A percentile compares a stretch with the other conserved stretches of the same genome.
phyloP scores from a whole-genome alignment of 1,140 invertebrate species.

The Ips nitidus region DNA sequence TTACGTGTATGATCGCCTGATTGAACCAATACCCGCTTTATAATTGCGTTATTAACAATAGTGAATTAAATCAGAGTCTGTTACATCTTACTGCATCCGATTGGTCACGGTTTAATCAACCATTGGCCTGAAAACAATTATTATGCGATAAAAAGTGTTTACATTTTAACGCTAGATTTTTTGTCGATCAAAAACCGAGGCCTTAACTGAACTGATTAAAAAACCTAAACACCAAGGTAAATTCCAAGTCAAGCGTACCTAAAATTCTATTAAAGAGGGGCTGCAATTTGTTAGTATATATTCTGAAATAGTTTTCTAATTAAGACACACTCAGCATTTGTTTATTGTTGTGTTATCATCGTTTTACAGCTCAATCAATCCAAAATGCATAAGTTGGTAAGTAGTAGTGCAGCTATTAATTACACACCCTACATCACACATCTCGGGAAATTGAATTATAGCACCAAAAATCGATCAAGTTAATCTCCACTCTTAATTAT shows the following conservation, averaged over 20 bases:
- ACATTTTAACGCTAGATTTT: background rate
- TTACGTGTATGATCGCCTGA: background rate
- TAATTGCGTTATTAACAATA: background rate
- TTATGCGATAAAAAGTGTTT: constrained; percentile 3
- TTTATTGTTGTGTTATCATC: background rate
- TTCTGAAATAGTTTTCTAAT: background rate
- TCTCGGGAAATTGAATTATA: constrained; percentile 1
- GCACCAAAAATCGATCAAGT: background rate
- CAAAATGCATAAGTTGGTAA: constrained; percentile 11
- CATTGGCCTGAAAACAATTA: background rate
- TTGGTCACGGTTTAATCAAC: constrained; percentile 4
- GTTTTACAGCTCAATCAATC: background rate
- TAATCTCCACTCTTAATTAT: background rate
- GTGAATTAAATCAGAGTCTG: background rate
- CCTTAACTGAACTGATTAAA: constrained; percentile 21
- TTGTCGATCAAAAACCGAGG: constrained; percentile 9
- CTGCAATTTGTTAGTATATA: constrained; percentile 3
- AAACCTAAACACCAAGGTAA: constrained; percentile 20
- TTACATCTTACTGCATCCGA: background rate
- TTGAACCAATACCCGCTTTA: background rate
- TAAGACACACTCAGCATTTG: background rate
- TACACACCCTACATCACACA: background rate
- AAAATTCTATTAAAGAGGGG: constrained; percentile 13
- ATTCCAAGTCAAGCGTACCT: constrained; percentile 13
- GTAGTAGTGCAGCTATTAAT: background rate